Evolutionary conservation across 2,888 invertebrate genomes (phyloP), one percentile per base, ranked within the genome.

Genomic region (Stenchaetothrips biformis): DNA sequence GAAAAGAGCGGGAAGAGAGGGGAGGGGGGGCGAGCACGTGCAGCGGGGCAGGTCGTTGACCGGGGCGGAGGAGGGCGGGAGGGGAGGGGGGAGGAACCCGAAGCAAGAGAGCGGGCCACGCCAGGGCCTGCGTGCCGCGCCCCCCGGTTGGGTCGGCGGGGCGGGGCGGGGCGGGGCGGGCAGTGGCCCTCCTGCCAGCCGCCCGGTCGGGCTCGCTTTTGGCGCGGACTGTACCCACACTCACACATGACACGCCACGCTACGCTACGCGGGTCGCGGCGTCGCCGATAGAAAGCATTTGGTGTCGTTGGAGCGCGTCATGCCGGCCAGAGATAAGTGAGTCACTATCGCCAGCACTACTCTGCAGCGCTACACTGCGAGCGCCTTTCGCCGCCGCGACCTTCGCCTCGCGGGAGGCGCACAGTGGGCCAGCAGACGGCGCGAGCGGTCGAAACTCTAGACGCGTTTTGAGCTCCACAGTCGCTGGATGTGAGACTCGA

Each of bases 1-100:
- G 81, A 81, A 80, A 82, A 83, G 81, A 81, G 80, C 81, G 81
- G 81, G 80, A 80, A 81, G 79, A 67, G 67, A 81, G 80, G 80
- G 80, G 80, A 82, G 81, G 80, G 81, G 80, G 77, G 74, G 83
- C 82, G 83, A 82, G 82, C 82, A 82, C 81, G 82, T 82, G 82
- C 82, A 83, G 82, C 82, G 82, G 81, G 81, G 81, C 82, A 81
- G 81, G 81, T 80, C 81, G 81, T 79, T 81, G 82, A 82, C 81
- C 78, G 79, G 79, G 79, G 80, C 77, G 80, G 48, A 78, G 79
- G 82, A 81, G 79, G 77, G 80, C 62, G 77, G 81, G 49, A 37
- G 81, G 80, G 53, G 27, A 78, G 82, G 80, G 79, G 9, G 67
- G 9, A 53, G 67, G 67, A 47, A 21, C 67, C 18, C 37, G 79